Evolutionary conservation across 2,888 invertebrate species (phyloP), one percentile per base, ranked within the genome.

Genomic region (Ormyrus nitidulus): DNA sequence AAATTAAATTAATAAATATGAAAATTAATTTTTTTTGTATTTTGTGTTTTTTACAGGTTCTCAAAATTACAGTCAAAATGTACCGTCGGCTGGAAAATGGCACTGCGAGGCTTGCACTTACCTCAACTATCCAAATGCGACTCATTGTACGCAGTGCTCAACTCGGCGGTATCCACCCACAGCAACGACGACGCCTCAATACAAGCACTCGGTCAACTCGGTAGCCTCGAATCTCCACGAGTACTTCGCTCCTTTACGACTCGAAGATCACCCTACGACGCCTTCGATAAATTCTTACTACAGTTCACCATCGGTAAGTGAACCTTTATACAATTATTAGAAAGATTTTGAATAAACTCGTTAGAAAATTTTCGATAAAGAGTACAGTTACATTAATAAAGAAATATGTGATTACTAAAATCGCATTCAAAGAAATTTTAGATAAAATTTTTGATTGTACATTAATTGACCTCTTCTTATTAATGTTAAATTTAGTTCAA

Each of bases 91-190:
- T 74, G 91, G 91, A 59, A 93, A 93, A 87, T 94, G 94, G 94
- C 88, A 92, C 51, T 96, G 96, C 88, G 93, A 93, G 84, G 92
- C 92, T 85, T 96, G 96, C 91, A 95, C 95, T 71, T 95, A 94
- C 90, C 91, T 94, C 69, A 96, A 96, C 90, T 94, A 93, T 91
- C 93, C 93, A 74, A 93, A 93, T 81, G 93, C 95, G 70, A 91
- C 93, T 84, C 92, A 92, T 83, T 95, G 95, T 89, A 87, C 88
- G 76, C 92, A 92, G 84, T 93, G 92, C 84, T 89, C 90, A 59
- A 89, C 88, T 68, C 87, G 89, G 56, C 78, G 82, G 61, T 72
- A 79, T 11, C 73, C 76, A 49, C 72, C 61, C 4, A 79, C 73
- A 49, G 83, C 82, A 68, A 83, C 86, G 46, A 84, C 82, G 64